phyloP scores from a whole-genome alignment of 2,113 vertebrate genomes.

The Diadophis punctatus region DNA sequence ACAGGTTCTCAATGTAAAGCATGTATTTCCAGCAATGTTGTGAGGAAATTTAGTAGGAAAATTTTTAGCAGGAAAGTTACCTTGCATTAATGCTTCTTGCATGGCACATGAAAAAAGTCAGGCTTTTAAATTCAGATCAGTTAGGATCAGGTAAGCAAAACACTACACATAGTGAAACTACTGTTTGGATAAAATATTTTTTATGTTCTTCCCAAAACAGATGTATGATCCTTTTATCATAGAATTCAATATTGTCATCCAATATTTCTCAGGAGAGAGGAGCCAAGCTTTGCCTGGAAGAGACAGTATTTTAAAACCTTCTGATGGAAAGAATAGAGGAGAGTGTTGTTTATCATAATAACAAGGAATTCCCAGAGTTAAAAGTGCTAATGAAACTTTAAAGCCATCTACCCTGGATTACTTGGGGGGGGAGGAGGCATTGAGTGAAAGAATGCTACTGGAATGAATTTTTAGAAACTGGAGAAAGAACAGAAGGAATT shows the following conservation, averaged over 20 bases:
- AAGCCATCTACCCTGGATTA: background rate
- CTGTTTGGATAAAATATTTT: background rate
- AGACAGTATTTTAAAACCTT: background rate
- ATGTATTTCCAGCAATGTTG: background rate
- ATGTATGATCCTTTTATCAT: background rate
- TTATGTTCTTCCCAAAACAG: background rate
- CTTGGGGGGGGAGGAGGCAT: background rate
- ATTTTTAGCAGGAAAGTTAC: background rate
- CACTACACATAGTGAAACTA: background rate
- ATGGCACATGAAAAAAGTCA: background rate
- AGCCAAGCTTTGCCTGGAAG: background rate
- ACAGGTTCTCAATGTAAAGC: background rate
- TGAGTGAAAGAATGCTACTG: background rate
- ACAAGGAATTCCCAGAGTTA: constrained; percentile 1
- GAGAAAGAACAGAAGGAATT: background rate
- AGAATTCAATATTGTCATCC: background rate
- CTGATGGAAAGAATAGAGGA: background rate
- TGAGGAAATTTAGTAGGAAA: background rate
- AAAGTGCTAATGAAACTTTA: background rate
- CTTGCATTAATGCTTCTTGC: background rate
- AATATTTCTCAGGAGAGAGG: background rate
- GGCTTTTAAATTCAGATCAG: background rate
- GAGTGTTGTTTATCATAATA: constrained; percentile 7
- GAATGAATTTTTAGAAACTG: background rate
- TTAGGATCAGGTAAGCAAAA: background rate